Evolutionary conservation across 2,888 invertebrate genomes (phyloP).

Genomic region (Scaptomyza tumidula): DNA sequence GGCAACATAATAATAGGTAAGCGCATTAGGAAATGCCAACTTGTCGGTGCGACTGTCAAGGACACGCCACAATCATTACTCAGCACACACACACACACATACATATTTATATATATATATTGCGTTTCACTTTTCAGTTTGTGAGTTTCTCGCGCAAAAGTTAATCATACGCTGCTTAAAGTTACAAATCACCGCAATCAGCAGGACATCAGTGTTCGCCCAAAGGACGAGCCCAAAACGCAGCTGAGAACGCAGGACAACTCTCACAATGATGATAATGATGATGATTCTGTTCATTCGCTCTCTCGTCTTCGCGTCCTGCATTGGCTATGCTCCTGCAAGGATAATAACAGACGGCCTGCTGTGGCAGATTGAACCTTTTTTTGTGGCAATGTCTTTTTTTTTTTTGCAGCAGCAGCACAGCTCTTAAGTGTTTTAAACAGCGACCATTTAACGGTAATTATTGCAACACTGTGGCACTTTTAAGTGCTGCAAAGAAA

Average conservation of each 20-base stretch:
- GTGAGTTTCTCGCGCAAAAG: slow-evolving; percentile 47
- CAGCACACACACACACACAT: slow-evolving; percentile 20
- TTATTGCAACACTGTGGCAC: slow-evolving; percentile 80
- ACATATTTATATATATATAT: neutral
- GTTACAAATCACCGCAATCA: slow-evolving; percentile 77
- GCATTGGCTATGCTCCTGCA: slow-evolving; percentile 20
- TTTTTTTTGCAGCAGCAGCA: slow-evolving; percentile 7
- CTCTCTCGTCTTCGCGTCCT: slow-evolving; percentile 4
- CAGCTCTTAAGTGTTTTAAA: slow-evolving; percentile 73
- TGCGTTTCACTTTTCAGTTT: slow-evolving; percentile 15
- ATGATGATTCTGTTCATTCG: slow-evolving; percentile 1
- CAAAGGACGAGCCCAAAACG: slow-evolving; percentile 38
- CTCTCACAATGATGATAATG: slow-evolving; percentile 15
- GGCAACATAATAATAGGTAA: slow-evolving; percentile 49
- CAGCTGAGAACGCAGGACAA: slow-evolving; percentile 18
- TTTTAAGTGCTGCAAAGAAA: slow-evolving; percentile 64
- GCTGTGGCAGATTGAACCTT: slow-evolving; percentile 59
- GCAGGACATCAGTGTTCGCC: slow-evolving; percentile 43
- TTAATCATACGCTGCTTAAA: slow-evolving; percentile 77
- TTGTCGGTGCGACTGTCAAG: slow-evolving; percentile 56
- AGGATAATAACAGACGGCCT: slow-evolving; percentile 69
- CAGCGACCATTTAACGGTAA: slow-evolving; percentile 77
- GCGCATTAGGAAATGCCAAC: slow-evolving; percentile 42
- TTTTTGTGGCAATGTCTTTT: slow-evolving; percentile 5
- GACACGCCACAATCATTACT: slow-evolving; percentile 54